Conservation (phyloP, 2,113 vertebrate genomes). For the Ceratotherium simum region DNA sequence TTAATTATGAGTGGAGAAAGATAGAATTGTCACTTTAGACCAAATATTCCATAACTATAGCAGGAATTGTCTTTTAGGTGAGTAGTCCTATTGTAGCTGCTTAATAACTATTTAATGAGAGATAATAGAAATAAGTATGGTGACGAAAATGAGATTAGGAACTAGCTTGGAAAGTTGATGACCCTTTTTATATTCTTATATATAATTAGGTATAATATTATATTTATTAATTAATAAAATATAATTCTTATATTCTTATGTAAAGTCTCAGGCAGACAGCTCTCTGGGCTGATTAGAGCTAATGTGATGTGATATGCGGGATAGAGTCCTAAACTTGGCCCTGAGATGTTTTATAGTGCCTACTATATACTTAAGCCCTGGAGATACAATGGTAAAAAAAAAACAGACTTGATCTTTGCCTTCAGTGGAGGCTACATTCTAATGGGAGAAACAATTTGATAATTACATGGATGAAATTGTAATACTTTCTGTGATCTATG, state of each 20-base stretch:
- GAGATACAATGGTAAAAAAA: background rate
- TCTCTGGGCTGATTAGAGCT: background rate
- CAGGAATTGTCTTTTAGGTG: background rate
- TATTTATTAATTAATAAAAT: constrained; percentile 25
- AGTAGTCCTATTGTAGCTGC: background rate
- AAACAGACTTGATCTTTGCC: constrained; percentile 12
- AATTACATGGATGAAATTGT: constrained; percentile 36
- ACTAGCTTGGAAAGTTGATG: constrained; percentile 48
- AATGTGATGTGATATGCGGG: background rate
- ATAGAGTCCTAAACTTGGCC: background rate
- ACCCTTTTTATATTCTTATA: constrained; percentile 33
- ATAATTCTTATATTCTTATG: background rate
- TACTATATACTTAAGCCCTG: background rate
- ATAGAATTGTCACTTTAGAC: constrained; percentile 2
- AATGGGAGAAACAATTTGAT: constrained; percentile 1
- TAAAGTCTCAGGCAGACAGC: constrained; percentile 29
- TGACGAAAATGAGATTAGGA: constrained; percentile 27
- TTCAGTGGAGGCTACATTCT: background rate
- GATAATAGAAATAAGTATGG: constrained; percentile 13
- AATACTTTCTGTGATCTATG: constrained; percentile 47
- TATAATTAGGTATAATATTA: constrained; percentile 18
- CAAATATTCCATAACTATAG: background rate
- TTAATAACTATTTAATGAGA: constrained; percentile 46
- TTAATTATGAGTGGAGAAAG: constrained; percentile 12
- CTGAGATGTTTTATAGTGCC: background rate